Percentiles rank a stretch among this genome's conserved stretches.
Evolutionary conservation across 2,888 invertebrate genomes (phyloP).

Genomic region (Thymelicus sylvestris): DNA sequence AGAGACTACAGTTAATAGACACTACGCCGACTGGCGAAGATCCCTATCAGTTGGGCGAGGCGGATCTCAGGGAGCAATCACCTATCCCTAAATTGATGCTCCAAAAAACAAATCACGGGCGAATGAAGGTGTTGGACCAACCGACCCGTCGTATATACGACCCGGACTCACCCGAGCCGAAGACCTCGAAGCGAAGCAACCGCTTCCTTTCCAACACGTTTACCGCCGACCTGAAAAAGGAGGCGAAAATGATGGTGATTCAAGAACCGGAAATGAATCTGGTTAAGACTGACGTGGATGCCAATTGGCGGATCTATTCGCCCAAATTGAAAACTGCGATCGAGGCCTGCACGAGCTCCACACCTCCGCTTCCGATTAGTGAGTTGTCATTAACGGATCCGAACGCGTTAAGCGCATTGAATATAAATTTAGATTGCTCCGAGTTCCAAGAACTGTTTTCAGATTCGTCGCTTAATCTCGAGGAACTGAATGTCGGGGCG

Average conservation of each 20-base stretch:
- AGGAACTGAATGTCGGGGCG: constrained; percentile 46
- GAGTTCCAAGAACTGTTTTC: constrained; percentile 65
- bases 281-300: constrained; percentile 63
- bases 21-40: constrained; percentile 78
- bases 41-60: constrained; percentile 76
- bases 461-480: constrained; percentile 56
- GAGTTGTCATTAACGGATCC: constrained; percentile 72
- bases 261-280: constrained; percentile 60
- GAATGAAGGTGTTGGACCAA: constrained; percentile 58
- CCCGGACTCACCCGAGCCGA: constrained; percentile 51
- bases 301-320: constrained; percentile 62
- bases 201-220: constrained; percentile 52
- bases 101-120: constrained; percentile 67
- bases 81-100: constrained; percentile 78
- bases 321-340: constrained; percentile 56
- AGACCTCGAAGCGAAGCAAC: constrained; percentile 38
- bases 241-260: constrained; percentile 52
- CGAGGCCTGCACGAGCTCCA: background rate
- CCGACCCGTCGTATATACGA: constrained; percentile 56
- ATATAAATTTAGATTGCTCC: constrained; percentile 57
- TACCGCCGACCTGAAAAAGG: constrained; percentile 52
- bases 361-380: constrained; percentile 58
- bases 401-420: constrained; percentile 48
- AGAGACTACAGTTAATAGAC: constrained; percentile 71
- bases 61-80: constrained; percentile 77